Percentiles rank a stretch among this genome's conserved stretches.
Conservation (phyloP, 2,888 invertebrate genomes). For the Tachina grossa region DNA sequence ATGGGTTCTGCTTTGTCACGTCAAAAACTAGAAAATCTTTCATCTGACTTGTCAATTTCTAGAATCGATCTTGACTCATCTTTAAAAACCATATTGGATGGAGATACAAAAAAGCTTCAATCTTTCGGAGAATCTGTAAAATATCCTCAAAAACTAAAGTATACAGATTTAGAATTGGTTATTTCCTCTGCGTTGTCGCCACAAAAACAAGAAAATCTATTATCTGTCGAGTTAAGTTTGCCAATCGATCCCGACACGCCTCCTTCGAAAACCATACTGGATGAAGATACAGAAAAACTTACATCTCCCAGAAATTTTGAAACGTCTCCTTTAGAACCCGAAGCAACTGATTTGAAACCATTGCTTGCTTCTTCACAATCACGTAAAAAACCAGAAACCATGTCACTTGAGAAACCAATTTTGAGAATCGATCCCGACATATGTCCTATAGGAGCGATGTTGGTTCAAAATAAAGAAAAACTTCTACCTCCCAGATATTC, state of each 20-base stretch:
- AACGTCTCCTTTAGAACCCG: neutral
- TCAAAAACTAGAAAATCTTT: too few species aligned
- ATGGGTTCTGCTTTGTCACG: too few species aligned
- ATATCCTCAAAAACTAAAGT: too few species aligned
- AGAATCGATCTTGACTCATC: too few species aligned
- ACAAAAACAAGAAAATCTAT: too few species aligned
- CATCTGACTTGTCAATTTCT: too few species aligned
- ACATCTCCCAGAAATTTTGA: neutral
- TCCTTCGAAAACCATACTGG: neutral
- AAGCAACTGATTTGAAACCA: neutral
- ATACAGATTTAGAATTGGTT: too few species aligned
- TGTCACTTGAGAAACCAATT: neutral
- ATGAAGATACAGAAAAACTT: neutral
- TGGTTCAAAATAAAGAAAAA: neutral
- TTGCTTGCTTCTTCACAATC: neutral
- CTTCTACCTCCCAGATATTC: neutral
- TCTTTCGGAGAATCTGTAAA: too few species aligned
- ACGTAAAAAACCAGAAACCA: neutral
- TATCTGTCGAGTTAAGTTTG: neutral
- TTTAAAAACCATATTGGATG: too few species aligned
- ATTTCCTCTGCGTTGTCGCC: too few species aligned
- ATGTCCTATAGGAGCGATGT: neutral
- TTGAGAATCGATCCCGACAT: neutral
- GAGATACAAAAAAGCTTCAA: too few species aligned
- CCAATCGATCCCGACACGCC: constrained; percentile 2